phyloP scores from a whole-genome alignment of 2,797 vertebrate species.

The Oreochromis mossambicus region DNA sequence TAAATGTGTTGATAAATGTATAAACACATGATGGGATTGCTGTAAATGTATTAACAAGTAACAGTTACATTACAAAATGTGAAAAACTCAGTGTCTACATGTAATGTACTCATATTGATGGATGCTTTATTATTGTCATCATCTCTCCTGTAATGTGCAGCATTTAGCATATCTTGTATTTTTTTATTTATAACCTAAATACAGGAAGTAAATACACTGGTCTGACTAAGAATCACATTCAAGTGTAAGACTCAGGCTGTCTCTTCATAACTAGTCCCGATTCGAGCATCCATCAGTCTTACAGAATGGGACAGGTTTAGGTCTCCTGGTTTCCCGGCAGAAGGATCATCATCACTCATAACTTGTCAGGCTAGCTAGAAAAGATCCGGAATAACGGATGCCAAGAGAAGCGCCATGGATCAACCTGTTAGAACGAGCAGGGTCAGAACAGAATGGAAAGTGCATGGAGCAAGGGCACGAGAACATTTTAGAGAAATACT shows the following conservation, averaged over 20 bases:
- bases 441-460: slow-evolving; percentile 14
- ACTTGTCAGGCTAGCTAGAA: slow-evolving; percentile 45
- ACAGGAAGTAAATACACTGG: neutral
- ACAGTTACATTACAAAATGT: neutral
- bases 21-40: neutral
- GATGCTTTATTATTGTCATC: neutral
- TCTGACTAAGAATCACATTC: neutral
- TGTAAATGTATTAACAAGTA: neutral
- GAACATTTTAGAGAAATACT: neutral
- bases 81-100: neutral
- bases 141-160: neutral
- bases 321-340: slow-evolving; percentile 71
- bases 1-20: neutral
- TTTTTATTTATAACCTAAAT: neutral
- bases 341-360: slow-evolving; percentile 65
- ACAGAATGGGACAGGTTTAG: slow-evolving; percentile 57
- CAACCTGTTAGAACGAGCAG: slow-evolving; percentile 46
- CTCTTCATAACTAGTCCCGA: slow-evolving; percentile 4
- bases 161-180: neutral
- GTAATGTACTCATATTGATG: neutral
- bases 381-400: slow-evolving; percentile 71
- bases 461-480: neutral
- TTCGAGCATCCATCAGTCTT: slow-evolving; percentile 41
- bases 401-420: slow-evolving; percentile 57
- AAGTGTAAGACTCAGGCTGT: neutral